Base-by-base conservation (phyloP, 2,797 vertebrate genomes). In the Garrulus glandarius region DNA sequence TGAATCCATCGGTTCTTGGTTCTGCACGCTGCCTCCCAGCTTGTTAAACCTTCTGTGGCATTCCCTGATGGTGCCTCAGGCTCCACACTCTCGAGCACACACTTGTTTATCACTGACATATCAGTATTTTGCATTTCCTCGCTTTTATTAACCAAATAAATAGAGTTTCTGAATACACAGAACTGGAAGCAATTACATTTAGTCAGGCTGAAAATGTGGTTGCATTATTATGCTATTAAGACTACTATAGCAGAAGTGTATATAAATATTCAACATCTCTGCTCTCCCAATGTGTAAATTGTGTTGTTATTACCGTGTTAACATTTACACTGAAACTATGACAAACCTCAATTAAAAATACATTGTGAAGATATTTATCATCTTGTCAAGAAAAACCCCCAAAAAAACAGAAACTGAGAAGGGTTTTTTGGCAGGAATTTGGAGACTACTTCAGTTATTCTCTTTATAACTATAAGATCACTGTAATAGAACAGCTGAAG, bases 1-100 rank as follows among this genome's bases (percentile, higher is more conserved):
- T 34, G 15, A 29, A n/a, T 1, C 23, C 23, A 4, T 6, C 27
- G 2, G 4, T 3, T 32, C 49, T 43, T 29, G 43, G 29, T 4
- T 46, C 39, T 32, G 17, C 21, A 10, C 0, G 0, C 19, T 14
- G 55, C 7, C 8, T 59, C 77, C 63, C 39, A 34, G 60, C 32
- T 68, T 3, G 39, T 37, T 27, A 12, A 34, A 65, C 16, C n/a
- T 30, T 3, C 30, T 15, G 37, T 19, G 32, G 24, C 34, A 4
- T 11, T 44, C 36, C 56, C 52, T 24, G 30, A 11, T 9, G 3
- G 3, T 37, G 32, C 53, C 34, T 60, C 76, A 26, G 27, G 43
- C 75, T 79, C 64, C 50, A 5, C 41, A 3, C 27, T 30, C 63
- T 37, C 7, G 15, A 11, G 5, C 50, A 10, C 43, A 34, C 12